Conservation (phyloP, 2,888 invertebrate species). For the Bellardia bayeri region DNA sequence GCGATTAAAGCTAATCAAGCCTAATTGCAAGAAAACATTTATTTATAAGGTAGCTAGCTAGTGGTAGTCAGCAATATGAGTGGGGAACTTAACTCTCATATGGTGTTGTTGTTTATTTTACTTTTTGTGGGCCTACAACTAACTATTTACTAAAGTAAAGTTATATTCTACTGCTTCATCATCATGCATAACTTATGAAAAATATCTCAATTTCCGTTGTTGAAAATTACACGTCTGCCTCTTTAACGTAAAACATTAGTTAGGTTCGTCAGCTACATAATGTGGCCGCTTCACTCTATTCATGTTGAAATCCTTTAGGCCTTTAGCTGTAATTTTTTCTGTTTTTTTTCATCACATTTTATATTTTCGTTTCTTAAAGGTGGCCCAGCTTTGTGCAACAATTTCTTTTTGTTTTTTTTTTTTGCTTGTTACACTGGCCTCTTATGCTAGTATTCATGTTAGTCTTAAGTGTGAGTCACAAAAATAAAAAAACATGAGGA, state of each 20-base stretch:
- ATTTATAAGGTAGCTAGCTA: constrained; percentile 62
- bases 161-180: constrained; percentile 40
- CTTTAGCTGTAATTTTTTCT: constrained; percentile 17
- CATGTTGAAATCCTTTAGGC: constrained; percentile 53
- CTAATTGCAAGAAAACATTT: constrained; percentile 77
- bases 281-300: constrained; percentile 10
- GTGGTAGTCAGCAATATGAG: constrained; percentile 15
- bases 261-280: background rate
- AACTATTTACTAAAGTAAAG: constrained; percentile 10
- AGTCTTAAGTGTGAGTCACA: background rate
- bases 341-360: background rate
- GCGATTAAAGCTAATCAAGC: constrained; percentile 80
- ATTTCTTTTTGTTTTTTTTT: constrained; percentile 15
- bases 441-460: background rate
- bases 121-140: background rate
- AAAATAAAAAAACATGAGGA: background rate
- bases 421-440: background rate
- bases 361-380: constrained; percentile 49
- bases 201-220: constrained; percentile 80
- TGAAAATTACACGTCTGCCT: constrained; percentile 75
- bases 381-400: constrained; percentile 45
- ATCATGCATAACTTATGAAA: constrained; percentile 77
- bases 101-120: constrained; percentile 54
- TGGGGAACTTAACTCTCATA: constrained; percentile 38
- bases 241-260: constrained; percentile 51